Base-by-base conservation (phyloP, 2,113 vertebrate species). In the Cavia porcellus region DNA sequence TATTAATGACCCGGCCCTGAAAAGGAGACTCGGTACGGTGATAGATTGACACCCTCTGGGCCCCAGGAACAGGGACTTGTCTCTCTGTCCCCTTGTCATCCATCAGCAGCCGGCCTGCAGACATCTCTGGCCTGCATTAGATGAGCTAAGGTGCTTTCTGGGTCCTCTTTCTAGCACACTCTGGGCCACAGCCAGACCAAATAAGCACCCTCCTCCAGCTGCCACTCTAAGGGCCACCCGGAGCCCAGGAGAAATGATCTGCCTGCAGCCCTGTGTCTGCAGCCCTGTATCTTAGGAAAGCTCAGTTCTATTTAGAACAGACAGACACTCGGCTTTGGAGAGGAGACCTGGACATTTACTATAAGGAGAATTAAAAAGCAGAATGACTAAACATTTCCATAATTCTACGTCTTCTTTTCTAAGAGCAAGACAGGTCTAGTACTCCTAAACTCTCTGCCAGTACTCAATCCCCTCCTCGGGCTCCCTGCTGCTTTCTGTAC, bases 1-100 rank as follows among this genome's bases (percentile, higher is more conserved):
- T 98, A 98, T 97, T 97, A 96, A 87, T 97, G 97, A 95, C 97
- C n/a, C 94, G 20, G 90, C 95, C 92, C 90, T 98, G 95, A 74
- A 92, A 97, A 68, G 74, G 11, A 89, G 50, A 86, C 95, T 79
- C 94, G 97, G 95, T 92, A 52, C 82, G 83, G 19, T 81, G 97
- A 95, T 86, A 96, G 87, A 96, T 89, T 93, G 66, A 59, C 89
- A 75, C 95, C 83, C 83, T 94, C 86, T 38, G 15, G 96, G 89
- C 94, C 98, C 96, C 88, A 85, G 61, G 91, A 94, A 98, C 64
- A 86, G 95, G 81, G 95, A 96, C 84, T 92, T 91, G 75, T 77
- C 94, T 96, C 95, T 62, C 59, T 82, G 42, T 3, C 59, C 15
- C 19, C 74, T 84, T 77, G 55, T 95, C 75, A 82, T 95, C 57